These are phyloP conservation scores for Siniperca undulata DNA, from an alignment of 2,797 vertebrate genomes.

Conservation along the genomic window DNA sequence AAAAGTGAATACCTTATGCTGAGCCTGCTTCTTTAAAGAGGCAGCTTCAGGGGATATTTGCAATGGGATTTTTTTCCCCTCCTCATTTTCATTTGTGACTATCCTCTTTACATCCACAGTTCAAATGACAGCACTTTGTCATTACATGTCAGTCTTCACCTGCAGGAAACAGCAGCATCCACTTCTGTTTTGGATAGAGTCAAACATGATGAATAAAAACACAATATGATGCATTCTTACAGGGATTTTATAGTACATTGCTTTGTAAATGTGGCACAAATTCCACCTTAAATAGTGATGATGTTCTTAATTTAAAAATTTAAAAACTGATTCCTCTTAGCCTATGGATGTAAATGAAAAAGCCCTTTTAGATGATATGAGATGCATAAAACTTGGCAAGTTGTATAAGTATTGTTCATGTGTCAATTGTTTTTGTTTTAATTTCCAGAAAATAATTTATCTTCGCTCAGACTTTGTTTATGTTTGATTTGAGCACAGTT, in stretches of 20 bases:
- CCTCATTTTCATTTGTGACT: slow-evolving; percentile 63
- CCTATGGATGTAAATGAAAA: slow-evolving; percentile 42
- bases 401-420: slow-evolving; percentile 62
- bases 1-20: slow-evolving; percentile 86
- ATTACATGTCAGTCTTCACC: slow-evolving; percentile 68
- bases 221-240: slow-evolving; percentile 2
- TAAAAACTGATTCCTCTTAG: slow-evolving; percentile 24
- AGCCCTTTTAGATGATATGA: neutral
- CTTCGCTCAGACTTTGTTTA: slow-evolving; percentile 67
- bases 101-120: slow-evolving; percentile 69
- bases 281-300: slow-evolving; percentile 39
- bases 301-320: slow-evolving; percentile 3
- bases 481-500: slow-evolving; percentile 63
- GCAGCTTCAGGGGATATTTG: slow-evolving; percentile 79
- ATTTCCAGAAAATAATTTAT: slow-evolving; percentile 68
- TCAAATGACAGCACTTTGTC: slow-evolving; percentile 77
- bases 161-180: slow-evolving; percentile 49
- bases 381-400: slow-evolving; percentile 52
- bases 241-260: neutral
- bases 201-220: slow-evolving; percentile 18
- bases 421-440: slow-evolving; percentile 75
- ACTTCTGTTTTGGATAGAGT: neutral
- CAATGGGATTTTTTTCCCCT: slow-evolving; percentile 47
- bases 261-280: slow-evolving; percentile 18
- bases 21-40: slow-evolving; percentile 81